Evolutionary conservation across 2,113 vertebrate genomes (phyloP).

Genomic region (Rana temporaria): DNA sequence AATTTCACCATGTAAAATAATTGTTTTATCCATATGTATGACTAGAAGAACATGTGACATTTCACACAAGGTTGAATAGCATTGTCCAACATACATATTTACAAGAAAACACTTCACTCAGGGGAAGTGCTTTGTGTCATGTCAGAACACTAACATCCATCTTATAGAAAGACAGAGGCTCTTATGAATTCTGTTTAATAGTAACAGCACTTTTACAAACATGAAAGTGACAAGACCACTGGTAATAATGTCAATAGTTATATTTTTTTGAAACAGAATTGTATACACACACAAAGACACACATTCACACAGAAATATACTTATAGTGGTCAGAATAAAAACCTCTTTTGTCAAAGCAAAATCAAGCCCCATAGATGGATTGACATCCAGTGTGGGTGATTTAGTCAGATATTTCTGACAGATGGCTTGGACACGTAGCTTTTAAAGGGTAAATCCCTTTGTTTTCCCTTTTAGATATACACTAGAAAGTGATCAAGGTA

Average conservation of each 20-base stretch:
- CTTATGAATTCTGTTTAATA: neutral
- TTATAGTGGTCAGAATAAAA: too few species aligned
- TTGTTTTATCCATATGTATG: neutral
- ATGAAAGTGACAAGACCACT: neutral
- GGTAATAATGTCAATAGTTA: neutral
- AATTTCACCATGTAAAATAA: neutral
- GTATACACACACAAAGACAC: too few species aligned
- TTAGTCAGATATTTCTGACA: too few species aligned
- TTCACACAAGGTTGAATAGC: conserved; percentile 6
- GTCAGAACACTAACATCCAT: neutral
- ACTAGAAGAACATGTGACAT: neutral
- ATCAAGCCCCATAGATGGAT: too few species aligned
- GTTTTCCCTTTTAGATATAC: too few species aligned
- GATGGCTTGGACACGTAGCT: too few species aligned
- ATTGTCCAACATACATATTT: conserved; percentile 26
- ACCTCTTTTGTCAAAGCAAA: too few species aligned
- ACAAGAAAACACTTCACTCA: neutral
- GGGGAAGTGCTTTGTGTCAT: conserved; percentile 6
- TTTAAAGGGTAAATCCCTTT: too few species aligned
- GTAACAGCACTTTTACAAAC: neutral
- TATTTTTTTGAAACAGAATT: neutral
- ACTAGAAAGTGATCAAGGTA: too few species aligned
- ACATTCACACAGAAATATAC: too few species aligned
- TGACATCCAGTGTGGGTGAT: too few species aligned
- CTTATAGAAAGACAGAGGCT: neutral